Percentiles rank a stretch among this genome's conserved stretches.
phyloP scores from a whole-genome alignment of 2,113 vertebrate species.

The Rhinopithecus roxellana region DNA sequence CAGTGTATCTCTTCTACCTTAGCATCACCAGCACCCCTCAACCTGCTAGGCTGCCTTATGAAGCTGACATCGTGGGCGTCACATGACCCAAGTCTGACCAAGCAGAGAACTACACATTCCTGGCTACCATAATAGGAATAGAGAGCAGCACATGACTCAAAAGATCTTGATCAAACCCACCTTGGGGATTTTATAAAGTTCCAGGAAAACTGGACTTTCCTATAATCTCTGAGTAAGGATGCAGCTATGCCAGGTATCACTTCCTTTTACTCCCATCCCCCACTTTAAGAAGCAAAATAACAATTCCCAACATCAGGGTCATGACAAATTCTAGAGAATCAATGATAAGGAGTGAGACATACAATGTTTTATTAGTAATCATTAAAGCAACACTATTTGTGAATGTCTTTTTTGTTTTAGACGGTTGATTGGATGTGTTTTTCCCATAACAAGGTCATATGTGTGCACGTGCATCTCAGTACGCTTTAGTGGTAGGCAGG shows the following conservation, averaged over 20 bases:
- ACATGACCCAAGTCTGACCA: background rate
- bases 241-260: accelerated
- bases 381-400: background rate
- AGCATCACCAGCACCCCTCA: background rate
- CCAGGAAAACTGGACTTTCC: background rate
- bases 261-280: background rate
- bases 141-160: background rate
- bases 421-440: background rate
- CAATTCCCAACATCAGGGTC: background rate
- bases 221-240: background rate
- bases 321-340: background rate
- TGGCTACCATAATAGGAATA: background rate
- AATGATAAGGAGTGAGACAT: background rate
- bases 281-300: background rate
- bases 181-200: background rate
- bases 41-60: too few relatives aligned
- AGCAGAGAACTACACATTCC: background rate
- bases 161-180: background rate
- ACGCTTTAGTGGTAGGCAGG: background rate
- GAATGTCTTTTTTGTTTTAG: background rate
- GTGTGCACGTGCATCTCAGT: background rate
- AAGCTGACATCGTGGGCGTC: background rate
- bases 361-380: background rate
- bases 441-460: background rate
- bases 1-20: background rate